phyloP scores from a whole-genome alignment of 2,113 vertebrate genomes.

The Aptenodytes patagonicus region DNA sequence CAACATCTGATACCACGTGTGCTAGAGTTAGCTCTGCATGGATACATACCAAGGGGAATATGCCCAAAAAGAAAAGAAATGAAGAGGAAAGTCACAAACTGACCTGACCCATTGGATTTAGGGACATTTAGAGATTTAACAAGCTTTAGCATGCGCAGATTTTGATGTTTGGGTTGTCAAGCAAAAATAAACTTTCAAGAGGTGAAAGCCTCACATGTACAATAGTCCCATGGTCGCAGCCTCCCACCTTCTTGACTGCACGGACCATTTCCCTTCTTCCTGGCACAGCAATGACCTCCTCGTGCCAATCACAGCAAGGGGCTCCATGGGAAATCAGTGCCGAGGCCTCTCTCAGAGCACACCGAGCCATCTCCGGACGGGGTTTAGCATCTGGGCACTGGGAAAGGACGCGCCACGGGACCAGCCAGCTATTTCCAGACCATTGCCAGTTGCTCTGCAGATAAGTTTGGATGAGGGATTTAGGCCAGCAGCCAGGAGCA shows the following conservation, averaged over 20 bases:
- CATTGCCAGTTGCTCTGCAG: background rate
- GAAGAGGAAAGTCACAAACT: background rate
- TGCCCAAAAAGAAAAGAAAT: background rate
- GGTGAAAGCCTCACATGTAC: fast-evolving
- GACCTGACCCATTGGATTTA: background rate
- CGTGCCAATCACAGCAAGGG: fast-evolving
- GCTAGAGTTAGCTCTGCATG: background rate
- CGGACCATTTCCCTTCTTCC: fast-evolving
- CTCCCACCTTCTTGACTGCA: no score
- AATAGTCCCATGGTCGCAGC: background rate
- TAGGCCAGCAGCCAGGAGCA: background rate
- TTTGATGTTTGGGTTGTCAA: background rate
- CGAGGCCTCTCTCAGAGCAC: background rate
- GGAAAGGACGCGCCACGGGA: fast-evolving
- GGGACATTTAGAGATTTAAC: background rate
- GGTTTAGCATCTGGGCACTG: background rate
- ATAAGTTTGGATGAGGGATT: background rate
- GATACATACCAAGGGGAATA: background rate
- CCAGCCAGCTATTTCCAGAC: background rate
- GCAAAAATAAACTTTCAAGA: background rate
- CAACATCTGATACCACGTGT: background rate
- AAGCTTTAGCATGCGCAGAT: background rate
- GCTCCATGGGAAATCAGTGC: background rate
- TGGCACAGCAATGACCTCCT: background rate
- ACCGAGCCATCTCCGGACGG: fast-evolving